Evolutionary conservation across 2,888 invertebrate genomes (phyloP), one percentile per base, ranked within the genome.

Genomic region (Hirtodrosophila confusa): DNA sequence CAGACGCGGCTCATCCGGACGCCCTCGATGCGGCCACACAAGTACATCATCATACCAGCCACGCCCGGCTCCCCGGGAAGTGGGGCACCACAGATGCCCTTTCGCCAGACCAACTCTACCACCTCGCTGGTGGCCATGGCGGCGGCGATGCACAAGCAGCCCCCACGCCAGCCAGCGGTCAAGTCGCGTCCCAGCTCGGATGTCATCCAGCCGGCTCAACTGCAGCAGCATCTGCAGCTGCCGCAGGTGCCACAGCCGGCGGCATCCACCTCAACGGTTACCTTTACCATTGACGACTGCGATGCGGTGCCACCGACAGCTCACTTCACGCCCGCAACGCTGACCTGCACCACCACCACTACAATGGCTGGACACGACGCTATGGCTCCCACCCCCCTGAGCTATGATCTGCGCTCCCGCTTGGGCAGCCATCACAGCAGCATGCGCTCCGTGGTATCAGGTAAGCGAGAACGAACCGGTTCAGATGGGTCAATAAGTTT

Each of bases 391-490:
- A 72, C 70, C 11, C 80, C 84, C 27, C 72, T 87, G 35, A 79
- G 76, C 69, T 80, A 80, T 54, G 88, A 85, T 63, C 66, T 89
- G 67, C 80, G 88, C 50, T 80, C 88, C 8, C 88, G 87, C 48
- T 71, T 86, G 45, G 88, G 90, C 64, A 89, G 89, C 50, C 88
- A 89, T 55, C 86, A 88, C 61, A 80, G 88, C 74, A 91, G 91
- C 79, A 90, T 90, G 89, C 88, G 91, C 55, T 91, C 91, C n/a
- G 86, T 91, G 27, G 90, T 86, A 43, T 91, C 91, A 86, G 91
- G 92, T 91, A 56, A 85, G 90, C 75, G 7, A 31, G 7, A 31
- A 6, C 7, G 31, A 6, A 31, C 9, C 7, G 31, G 17, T 2
- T 17, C 17, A 17, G 17, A 17, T 17, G 17, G 17, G 17, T 17